Evolutionary conservation across 2,888 invertebrate genomes (phyloP).

Genomic region (Sturmia bella): DNA sequence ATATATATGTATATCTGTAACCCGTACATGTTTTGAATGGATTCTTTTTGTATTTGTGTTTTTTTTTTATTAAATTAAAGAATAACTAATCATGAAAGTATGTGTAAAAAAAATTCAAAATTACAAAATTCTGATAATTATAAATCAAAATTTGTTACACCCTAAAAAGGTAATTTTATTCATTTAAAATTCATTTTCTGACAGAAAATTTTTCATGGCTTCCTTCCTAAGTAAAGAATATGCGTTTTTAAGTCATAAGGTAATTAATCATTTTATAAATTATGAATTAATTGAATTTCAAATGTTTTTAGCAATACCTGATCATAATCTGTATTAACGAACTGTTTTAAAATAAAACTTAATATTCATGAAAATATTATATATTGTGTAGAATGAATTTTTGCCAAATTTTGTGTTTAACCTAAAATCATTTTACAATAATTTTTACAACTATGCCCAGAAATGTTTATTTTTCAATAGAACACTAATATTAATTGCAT

Average conservation of each 20-base stretch:
- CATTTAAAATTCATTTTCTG: neutral
- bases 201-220: conserved; percentile 14
- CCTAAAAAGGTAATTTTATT: conserved; percentile 39
- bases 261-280: conserved; percentile 31
- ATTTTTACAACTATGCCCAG: no score
- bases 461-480: no score
- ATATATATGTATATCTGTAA: conserved; percentile 50
- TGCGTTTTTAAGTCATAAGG: neutral
- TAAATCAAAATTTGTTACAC: conserved; percentile 67
- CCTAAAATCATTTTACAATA: no score
- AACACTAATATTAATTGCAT: no score
- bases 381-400: no score
- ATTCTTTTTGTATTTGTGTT: no score
- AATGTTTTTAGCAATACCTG: conserved; percentile 23
- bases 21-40: conserved; percentile 41
- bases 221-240: conserved; percentile 24
- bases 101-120: conserved; percentile 22
- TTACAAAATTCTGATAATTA: conserved; percentile 39
- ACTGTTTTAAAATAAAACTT: no score
- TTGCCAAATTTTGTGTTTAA: no score
- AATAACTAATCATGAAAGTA: neutral
- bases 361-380: no score
- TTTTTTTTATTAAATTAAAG: neutral
- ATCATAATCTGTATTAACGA: neutral
- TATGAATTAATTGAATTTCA: conserved; percentile 31